Percentiles rank a stretch among this genome's conserved stretches.
These are phyloP conservation scores for Leucopsar rothschildi DNA, from an alignment of 2,113 vertebrate species.

Conservation along the genomic window DNA sequence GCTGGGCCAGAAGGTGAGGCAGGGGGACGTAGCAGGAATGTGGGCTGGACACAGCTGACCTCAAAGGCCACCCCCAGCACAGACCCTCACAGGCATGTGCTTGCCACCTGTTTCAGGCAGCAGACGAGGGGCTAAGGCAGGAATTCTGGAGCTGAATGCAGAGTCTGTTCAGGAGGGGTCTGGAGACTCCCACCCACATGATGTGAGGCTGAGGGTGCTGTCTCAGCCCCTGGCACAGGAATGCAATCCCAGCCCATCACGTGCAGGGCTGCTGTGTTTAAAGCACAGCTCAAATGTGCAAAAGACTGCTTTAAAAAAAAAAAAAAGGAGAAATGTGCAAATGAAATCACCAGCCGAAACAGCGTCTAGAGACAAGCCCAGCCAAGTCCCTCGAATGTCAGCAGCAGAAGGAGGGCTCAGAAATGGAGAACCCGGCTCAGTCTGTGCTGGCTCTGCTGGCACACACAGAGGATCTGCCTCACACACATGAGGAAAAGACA, in stretches of 20 bases:
- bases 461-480: neutral
- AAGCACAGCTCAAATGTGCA: neutral
- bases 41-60: slow-evolving; percentile 1
- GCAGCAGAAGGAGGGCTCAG: slow-evolving; percentile 31
- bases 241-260: neutral
- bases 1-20: neutral
- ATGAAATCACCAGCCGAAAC: slow-evolving; percentile 15
- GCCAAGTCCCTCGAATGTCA: slow-evolving; percentile 30
- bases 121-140: neutral
- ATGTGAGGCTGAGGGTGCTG: neutral
- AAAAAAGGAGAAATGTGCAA: neutral
- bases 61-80: neutral
- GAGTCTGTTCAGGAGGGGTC: neutral
- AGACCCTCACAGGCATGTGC: neutral
- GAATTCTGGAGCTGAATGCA: slow-evolving; percentile 45
- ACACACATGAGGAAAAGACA: slow-evolving; percentile 35
- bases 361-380: slow-evolving; percentile 5
- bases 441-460: slow-evolving; percentile 27
- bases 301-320: neutral
- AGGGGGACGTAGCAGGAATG: neutral
- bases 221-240: neutral
- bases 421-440: neutral
- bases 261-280: neutral
- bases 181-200: neutral
- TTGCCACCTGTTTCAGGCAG: slow-evolving; percentile 46